phyloP scores from a whole-genome alignment of 2,797 vertebrate species.

The Leuciscus waleckii region DNA sequence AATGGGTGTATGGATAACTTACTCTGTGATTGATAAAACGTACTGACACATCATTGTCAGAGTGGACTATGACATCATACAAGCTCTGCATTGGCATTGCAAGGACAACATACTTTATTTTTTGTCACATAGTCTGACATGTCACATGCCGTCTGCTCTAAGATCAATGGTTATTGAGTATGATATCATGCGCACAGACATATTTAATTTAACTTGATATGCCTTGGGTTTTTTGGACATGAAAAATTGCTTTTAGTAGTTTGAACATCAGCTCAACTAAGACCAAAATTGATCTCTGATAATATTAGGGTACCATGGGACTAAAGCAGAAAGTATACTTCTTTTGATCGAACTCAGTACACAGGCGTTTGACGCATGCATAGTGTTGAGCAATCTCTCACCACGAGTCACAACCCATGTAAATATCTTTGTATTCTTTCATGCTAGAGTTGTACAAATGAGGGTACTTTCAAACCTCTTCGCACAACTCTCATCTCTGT shows the following conservation, averaged over 20 bases:
- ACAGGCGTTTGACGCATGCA: no score
- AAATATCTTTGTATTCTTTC: no score
- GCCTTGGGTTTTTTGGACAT: background rate
- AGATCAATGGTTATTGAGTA: background rate
- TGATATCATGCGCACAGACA: slow-evolving; percentile 7
- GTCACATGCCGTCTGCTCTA: slow-evolving; percentile 5
- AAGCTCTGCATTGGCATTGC: slow-evolving; percentile 16
- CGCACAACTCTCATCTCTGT: no score
- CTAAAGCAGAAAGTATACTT: no score
- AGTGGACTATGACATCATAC: slow-evolving; percentile 39
- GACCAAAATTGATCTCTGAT: no score
- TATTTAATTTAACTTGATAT: slow-evolving; percentile 15
- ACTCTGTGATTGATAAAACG: slow-evolving; percentile 33
- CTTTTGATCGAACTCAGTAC: no score
- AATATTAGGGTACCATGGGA: background rate
- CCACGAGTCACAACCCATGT: no score
- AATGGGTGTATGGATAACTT: slow-evolving; percentile 26
- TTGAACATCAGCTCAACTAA: background rate
- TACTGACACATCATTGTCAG: slow-evolving; percentile 27
- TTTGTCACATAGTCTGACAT: slow-evolving; percentile 11
- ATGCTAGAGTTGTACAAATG: no score
- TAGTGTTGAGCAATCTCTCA: no score
- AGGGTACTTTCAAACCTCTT: no score
- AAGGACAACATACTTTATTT: slow-evolving; percentile 21
- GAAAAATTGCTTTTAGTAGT: background rate